These are phyloP conservation scores for Thymelicus lineola DNA, from an alignment of 2,888 invertebrate species.

Conservation along the genomic window DNA sequence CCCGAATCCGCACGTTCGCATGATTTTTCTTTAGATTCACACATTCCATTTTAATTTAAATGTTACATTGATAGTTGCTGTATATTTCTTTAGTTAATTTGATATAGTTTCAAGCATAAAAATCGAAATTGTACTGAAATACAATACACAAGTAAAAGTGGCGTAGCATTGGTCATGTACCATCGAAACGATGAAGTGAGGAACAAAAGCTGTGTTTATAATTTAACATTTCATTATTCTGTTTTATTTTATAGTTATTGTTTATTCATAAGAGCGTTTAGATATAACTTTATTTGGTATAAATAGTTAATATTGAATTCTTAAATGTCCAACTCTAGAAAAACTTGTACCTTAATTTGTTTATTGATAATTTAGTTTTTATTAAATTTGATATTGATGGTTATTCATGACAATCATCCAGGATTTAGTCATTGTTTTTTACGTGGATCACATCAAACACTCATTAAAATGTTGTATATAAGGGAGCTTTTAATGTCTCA, in stretches of 20 bases:
- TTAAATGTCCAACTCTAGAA: constrained; percentile 72
- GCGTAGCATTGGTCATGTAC: constrained; percentile 76
- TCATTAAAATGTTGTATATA: constrained; percentile 64
- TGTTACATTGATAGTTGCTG: constrained; percentile 64
- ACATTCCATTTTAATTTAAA: constrained; percentile 80
- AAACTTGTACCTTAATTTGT: constrained; percentile 82
- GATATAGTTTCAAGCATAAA: constrained; percentile 40
- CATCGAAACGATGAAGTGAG: constrained; percentile 70
- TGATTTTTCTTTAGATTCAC: constrained; percentile 51
- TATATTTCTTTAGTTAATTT: constrained; percentile 54
- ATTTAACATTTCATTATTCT: constrained; percentile 84
- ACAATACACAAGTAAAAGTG: constrained; percentile 42
- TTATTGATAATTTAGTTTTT: constrained; percentile 76
- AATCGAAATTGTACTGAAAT: constrained; percentile 38
- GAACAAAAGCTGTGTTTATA: constrained; percentile 83
- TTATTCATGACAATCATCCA: constrained; percentile 78
- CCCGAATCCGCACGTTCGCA: constrained; percentile 45
- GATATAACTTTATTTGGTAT: constrained; percentile 83
- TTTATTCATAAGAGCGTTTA: constrained; percentile 82
- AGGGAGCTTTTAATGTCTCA: constrained; percentile 62
- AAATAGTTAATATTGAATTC: constrained; percentile 76
- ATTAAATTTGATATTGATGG: constrained; percentile 76
- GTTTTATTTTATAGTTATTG: constrained; percentile 84
- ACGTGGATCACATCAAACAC: constrained; percentile 51
- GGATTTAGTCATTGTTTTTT: constrained; percentile 57